These are phyloP conservation scores for Eidolon helvum DNA, from an alignment of 2,113 vertebrate genomes.

Conservation along the genomic window DNA sequence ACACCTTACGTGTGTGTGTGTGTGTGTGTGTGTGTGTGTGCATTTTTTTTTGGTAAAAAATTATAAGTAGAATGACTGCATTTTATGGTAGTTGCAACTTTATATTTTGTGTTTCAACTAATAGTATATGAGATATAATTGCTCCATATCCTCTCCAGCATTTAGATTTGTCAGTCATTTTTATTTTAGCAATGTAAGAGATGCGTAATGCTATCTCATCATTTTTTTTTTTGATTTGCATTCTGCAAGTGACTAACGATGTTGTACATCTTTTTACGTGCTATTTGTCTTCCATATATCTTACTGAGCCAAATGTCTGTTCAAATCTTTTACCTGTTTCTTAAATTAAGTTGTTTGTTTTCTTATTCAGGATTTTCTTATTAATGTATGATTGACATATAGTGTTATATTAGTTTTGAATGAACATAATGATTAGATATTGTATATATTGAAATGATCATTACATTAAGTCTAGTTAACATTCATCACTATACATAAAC, in stretches of 20 bases:
- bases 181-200: not conserved
- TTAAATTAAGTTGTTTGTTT: not conserved
- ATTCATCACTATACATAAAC: not conserved
- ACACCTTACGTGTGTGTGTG: not conserved
- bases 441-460: not conserved
- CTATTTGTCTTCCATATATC: not conserved
- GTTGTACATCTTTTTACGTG: not conserved
- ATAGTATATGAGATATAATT: not conserved
- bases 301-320: not conserved
- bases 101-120: not conserved
- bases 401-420: not conserved
- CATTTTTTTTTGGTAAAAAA: not conserved
- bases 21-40: too few relatives aligned
- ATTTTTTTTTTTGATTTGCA: not conserved
- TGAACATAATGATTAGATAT: not conserved
- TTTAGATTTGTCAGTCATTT: not conserved
- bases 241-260: not conserved
- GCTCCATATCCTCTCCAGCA: not conserved
- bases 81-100: not conserved
- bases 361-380: not conserved
- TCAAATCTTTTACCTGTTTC: not conserved
- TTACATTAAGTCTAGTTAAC: not conserved
- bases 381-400: not conserved
- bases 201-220: not conserved
- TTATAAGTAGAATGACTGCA: not conserved